Evolutionary conservation across 2,888 invertebrate species (phyloP), one percentile per base, ranked within the genome.

Genomic region (Thereva nobilitata): DNA sequence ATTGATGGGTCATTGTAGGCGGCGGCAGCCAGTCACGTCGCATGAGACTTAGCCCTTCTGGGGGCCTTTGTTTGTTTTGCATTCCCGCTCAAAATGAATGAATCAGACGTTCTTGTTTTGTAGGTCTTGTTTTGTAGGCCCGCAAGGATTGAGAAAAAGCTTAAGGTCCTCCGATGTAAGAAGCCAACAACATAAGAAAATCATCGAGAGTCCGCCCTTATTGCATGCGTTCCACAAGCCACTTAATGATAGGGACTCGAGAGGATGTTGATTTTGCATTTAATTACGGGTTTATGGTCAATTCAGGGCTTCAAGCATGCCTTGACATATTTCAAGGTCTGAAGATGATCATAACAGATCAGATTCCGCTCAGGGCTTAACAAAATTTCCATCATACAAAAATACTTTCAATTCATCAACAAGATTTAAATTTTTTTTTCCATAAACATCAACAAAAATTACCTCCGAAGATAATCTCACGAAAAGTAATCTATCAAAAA

Each of bases 1-100:
- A 54, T 64, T 64, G 64, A 64, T 64, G 64, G 54, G 64, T 53
- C 53, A 38, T 64, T 64, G 64, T 64, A 54, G 64, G 64, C 52
- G 55, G 64, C 47, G 64, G 40, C 23, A 23, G 23, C 47, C 55
- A 64, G 64, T 64, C 64, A 64, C 64, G 64, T 64, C 64, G 47
- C 38, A 23, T 23, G 23, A 50, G 53, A 12, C 8, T n/a, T 50
- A 37, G 53, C 53, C 42, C 42, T 42, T 35, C 9, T 10, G 52
- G 3, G 5, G 10, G 52, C 5, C 23, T 23, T 23, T 64, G 35
- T 64, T 53, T 52, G 52, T 53, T 64, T 64, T 53, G 53, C 53
- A 53, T 64, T 44, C 53, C n/a, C 52, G 49, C 52, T 53, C 64
- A 23, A 2, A 53, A 44, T 37, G 64, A 53, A 64, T 64, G 55